Evolutionary conservation across 53 echinoderm and acorn worm species (phyloP), one percentile per base, ranked within the genome.

Genomic region (Henricia sp.): DNA sequence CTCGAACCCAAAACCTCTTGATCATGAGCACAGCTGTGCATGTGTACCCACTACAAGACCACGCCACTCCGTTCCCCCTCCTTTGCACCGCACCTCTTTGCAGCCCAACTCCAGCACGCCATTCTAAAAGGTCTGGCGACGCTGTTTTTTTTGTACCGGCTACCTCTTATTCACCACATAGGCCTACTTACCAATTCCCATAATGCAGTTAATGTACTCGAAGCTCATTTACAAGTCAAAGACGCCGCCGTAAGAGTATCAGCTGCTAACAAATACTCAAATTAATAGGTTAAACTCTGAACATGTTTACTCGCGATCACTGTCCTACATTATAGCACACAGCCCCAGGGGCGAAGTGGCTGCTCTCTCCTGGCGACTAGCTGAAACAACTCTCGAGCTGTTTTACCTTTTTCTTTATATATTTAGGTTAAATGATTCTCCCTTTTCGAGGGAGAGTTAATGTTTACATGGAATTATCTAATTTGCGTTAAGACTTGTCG

Each of bases 351-450:
- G 26, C 16, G 26, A 16, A 13, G 35, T 33, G 35, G 17, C 16
- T 17, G 63, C 8, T 63, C 0, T 17, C 35, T 1, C 33, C 4
- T 63, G 35, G 33, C 35, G 11, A 6, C 37, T 4, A 37, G 6
- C 21, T 1, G 39, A 4, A 37, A 9, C 39, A 1, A 3, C 2
- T 58, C 26, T 1, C 58, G 41, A 26, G 21, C 38, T 16, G 17
- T 25, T 27, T 50, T 6, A 38, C 5, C 8, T 0, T 8, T 60
- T 42, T 53, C 12, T 6, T 5, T 29, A 39, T 54, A 0, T 67
- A 70, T 77, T 1, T 80, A 64, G 80, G 80, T 64, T 80, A 80
- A 80, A 80, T 34, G 64, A 44, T 64, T 46, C 32, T 42, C n/a
- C 43, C 29, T 64, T 20, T 44, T 46, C 20, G 27, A 80, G 51